Conservation (phyloP, 2,797 vertebrate genomes). For the Danio kyathit region DNA sequence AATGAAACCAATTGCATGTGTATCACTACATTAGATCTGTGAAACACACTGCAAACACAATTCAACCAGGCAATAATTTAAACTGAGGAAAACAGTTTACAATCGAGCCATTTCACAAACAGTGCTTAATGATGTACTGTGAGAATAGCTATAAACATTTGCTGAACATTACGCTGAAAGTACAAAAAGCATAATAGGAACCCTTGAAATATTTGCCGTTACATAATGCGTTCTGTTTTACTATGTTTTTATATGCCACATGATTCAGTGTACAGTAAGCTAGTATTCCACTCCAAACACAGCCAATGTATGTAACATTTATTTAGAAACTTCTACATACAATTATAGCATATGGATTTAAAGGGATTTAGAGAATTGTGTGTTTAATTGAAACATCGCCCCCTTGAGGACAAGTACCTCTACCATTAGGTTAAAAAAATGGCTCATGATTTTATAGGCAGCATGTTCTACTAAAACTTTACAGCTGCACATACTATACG, state of each 20-base stretch:
- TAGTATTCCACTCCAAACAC: constrained; percentile 7
- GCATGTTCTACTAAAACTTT: constrained; percentile 27
- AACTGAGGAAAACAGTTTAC: no score
- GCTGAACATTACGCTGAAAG: no score
- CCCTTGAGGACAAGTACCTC: neutral
- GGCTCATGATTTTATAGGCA: constrained; percentile 17
- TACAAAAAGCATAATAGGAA: neutral
- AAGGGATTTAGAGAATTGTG: constrained; percentile 24
- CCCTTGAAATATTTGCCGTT: neutral
- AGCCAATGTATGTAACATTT: constrained; percentile 8
- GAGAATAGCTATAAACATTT: no score
- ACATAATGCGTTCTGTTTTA: constrained; percentile 28
- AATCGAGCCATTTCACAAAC: no score
- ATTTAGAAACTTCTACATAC: constrained; percentile 1
- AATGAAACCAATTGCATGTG: no score
- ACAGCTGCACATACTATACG: constrained; percentile 16
- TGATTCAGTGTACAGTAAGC: neutral
- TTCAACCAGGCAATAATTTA: no score
- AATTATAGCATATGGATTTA: constrained; percentile 27
- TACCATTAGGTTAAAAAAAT: neutral
- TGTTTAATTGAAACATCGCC: constrained; percentile 5
- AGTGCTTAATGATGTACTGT: no score
- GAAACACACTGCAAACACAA: no score
- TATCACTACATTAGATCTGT: no score
- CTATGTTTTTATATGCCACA: neutral